phyloP scores from a whole-genome alignment of 2,797 vertebrate genomes.

The Fundulus diaphanus region DNA sequence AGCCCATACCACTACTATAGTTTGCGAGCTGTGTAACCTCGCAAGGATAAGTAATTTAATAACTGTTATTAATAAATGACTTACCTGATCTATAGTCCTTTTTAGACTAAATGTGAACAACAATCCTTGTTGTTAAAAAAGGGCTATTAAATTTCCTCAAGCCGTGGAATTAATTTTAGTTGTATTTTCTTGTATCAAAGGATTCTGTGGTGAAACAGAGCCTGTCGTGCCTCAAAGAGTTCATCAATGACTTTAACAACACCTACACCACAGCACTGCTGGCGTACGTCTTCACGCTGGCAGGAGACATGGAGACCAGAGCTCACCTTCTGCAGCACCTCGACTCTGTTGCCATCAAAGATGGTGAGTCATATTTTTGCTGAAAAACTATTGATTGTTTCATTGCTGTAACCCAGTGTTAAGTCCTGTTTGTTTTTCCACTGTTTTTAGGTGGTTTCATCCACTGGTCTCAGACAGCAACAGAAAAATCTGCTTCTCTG shows the following conservation, averaged over 20 bases:
- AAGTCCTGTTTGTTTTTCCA: background rate
- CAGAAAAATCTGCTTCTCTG: slow-evolving; percentile 68
- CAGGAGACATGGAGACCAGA: slow-evolving; percentile 69
- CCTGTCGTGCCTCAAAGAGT: slow-evolving; percentile 73
- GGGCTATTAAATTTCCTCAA: too few relatives aligned
- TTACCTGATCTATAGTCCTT: too few relatives aligned
- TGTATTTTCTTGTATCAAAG: background rate
- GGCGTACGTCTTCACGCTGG: slow-evolving; percentile 85
- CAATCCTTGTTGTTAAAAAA: too few relatives aligned
- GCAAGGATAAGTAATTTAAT: too few relatives aligned
- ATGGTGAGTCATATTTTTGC: slow-evolving; percentile 69
- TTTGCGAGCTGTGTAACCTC: too few relatives aligned
- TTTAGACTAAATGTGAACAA: too few relatives aligned
- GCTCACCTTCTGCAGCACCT: slow-evolving; percentile 71
- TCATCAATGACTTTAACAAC: slow-evolving; percentile 59
- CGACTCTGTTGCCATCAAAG: slow-evolving; percentile 44
- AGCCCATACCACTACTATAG: too few relatives aligned
- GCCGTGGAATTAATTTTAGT: background rate
- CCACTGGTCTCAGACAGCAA: slow-evolving; percentile 69
- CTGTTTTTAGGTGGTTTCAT: slow-evolving; percentile 60
- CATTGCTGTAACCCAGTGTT: background rate
- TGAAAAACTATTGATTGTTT: background rate
- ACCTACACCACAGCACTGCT: slow-evolving; percentile 82
- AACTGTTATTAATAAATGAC: too few relatives aligned
- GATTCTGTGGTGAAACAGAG: slow-evolving; percentile 22